phyloP scores from a whole-genome alignment of 2,797 vertebrate species.

The Megaceryle alcyon region DNA sequence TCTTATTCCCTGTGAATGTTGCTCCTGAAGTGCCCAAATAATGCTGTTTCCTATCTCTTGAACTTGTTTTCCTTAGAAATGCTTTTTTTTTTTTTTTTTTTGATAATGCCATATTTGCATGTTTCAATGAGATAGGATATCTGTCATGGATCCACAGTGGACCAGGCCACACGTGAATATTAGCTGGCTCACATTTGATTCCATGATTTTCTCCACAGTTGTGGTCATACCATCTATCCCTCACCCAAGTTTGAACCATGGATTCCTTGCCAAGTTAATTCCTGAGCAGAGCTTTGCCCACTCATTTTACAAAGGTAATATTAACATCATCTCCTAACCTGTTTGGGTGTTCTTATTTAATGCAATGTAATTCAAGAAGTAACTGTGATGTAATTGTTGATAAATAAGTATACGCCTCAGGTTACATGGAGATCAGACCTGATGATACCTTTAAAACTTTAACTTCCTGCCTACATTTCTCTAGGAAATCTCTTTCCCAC shows the following conservation, averaged over 20 bases:
- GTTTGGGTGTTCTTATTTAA: slow-evolving; percentile 73
- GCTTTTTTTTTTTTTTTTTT: not conserved
- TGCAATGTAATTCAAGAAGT: slow-evolving; percentile 60
- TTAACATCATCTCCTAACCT: slow-evolving; percentile 72
- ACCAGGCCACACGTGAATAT: slow-evolving; percentile 61
- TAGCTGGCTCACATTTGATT: slow-evolving; percentile 78
- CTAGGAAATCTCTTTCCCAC: slow-evolving; percentile 18
- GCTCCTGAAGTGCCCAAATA: slow-evolving; percentile 53
- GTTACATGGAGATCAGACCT: slow-evolving; percentile 69
- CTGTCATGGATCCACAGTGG: slow-evolving; percentile 67
- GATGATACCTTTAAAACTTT: slow-evolving; percentile 47
- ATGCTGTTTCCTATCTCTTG: slow-evolving; percentile 65
- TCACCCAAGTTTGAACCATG: slow-evolving; percentile 85
- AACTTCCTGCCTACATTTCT: slow-evolving; percentile 38
- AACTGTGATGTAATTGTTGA: slow-evolving; percentile 62
- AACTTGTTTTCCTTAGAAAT: slow-evolving; percentile 27
- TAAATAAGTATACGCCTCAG: slow-evolving; percentile 67
- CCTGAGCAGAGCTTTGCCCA: slow-evolving; percentile 85
- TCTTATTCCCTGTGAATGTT: slow-evolving; percentile 57
- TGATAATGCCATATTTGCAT: slow-evolving; percentile 68
- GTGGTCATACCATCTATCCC: slow-evolving; percentile 85
- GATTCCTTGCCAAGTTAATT: slow-evolving; percentile 86
- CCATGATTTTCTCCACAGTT: slow-evolving; percentile 83
- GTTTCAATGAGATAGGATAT: slow-evolving; percentile 68
- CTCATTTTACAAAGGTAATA: slow-evolving; percentile 86